Base-by-base conservation (phyloP, 2,113 vertebrate genomes). In the Oncorhynchus gorbuscha region DNA sequence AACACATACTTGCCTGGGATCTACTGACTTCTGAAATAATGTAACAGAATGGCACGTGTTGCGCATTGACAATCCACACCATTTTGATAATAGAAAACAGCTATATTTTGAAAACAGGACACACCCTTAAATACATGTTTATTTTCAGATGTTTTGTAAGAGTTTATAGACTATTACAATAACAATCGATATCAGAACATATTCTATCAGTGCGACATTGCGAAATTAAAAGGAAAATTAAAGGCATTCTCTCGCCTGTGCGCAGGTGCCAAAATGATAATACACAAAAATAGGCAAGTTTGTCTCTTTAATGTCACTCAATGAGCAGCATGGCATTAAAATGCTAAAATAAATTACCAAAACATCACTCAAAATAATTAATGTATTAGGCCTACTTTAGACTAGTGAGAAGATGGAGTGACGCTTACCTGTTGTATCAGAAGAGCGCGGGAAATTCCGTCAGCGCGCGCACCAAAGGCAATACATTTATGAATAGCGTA, bases 341-440 rank as follows among this genome's bases (percentile, higher is more conserved):
- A 18, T 35, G 30, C 5, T 68, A 13, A 32, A 68, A 32, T 68
- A 35, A 18, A 18, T 68, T 6, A 68, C 11, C 30, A 68, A 18
- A 32, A 35, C 8, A 16, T 68, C 3, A 35, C 9, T 45, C 9
- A 3, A 45, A 45, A 45, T 45, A 11, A 45, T 18, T 88, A 11
- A 62, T n/a, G 59, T 55, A 55, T 62, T 62, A 11, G 20, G 55
- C 55, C 55, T 58, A 58, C n/a, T 22, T 62, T 8, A 62, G 7
- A 62, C n/a, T 9, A 55, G 16, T 62, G n/a, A 22, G n/a, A n/a
- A 62, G 59, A 16, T 22, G 18, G 16, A 3, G 59, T 62, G n/a
- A 62, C 69, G 64, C 85, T 84, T 90, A 94, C 93, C 93, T 94
- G 92, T 93, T 93, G 92, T 91, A 70, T 81, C 72, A 13, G 81